Conservation (phyloP, 1,140 invertebrate genomes). For the Ostrea denselamellosa region DNA sequence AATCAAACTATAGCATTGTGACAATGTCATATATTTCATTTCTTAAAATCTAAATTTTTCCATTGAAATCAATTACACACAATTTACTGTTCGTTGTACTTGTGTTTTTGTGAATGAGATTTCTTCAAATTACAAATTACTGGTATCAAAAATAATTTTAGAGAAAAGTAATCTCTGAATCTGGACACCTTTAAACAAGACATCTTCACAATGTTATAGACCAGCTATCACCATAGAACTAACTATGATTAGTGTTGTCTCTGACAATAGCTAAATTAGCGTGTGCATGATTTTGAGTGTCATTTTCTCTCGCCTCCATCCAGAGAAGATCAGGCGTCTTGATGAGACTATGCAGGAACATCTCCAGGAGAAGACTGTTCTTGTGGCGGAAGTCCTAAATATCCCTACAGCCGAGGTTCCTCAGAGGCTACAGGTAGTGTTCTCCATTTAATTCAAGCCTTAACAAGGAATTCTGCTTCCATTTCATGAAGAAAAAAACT, state of each 20-base stretch:
- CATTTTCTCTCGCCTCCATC: constrained; percentile 22
- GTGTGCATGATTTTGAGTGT: constrained; percentile 38
- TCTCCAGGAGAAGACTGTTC: constrained; percentile 57
- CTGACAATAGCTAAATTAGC: neutral
- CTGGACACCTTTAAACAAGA: neutral
- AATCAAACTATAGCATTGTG: constrained; percentile 41
- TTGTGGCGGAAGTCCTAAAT: constrained; percentile 55
- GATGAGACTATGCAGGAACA: constrained; percentile 54
- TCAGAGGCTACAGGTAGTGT: constrained; percentile 16
- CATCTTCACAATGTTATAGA: constrained; percentile 36
- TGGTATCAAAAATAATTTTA: constrained; percentile 26
- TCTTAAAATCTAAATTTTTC: neutral
- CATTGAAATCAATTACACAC: neutral
- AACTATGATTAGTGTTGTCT: constrained; percentile 12
- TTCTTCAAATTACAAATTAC: constrained; percentile 31
- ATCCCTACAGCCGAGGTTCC: constrained; percentile 35
- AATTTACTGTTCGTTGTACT: neutral
- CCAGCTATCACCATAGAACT: neutral
- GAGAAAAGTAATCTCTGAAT: neutral
- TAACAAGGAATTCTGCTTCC: neutral
- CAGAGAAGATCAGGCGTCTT: constrained; percentile 45
- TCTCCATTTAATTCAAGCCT: neutral
- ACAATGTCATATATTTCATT: neutral
- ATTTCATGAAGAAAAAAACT: neutral
- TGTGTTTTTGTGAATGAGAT: neutral